Conservation (phyloP, 1,140 invertebrate genomes). For the Lepidurus apus region DNA sequence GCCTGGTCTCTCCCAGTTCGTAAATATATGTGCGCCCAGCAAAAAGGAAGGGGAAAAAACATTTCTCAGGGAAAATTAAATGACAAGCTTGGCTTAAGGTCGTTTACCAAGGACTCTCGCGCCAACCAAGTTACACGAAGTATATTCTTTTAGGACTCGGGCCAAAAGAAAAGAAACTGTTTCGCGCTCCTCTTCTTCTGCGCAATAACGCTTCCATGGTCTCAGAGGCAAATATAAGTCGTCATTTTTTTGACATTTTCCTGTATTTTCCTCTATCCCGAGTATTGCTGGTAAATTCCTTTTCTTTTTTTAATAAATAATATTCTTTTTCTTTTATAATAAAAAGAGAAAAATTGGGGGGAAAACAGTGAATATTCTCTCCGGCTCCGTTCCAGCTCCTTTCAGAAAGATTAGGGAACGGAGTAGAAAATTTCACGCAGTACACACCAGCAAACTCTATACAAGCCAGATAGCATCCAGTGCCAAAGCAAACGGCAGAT, state of each 20-base stretch:
- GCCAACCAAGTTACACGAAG: neutral
- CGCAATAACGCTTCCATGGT: neutral
- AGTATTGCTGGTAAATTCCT: too few species aligned
- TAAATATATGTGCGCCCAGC: neutral
- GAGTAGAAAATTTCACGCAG: too few species aligned
- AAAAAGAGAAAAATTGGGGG: neutral
- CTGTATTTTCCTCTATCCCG: neutral
- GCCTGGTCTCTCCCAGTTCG: too few species aligned
- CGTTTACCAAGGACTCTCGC: neutral
- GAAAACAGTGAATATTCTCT: too few species aligned
- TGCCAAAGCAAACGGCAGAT: neutral
- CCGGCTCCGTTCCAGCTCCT: too few species aligned
- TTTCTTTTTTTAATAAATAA: neutral
- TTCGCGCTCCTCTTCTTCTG: neutral
- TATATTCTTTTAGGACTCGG: neutral
- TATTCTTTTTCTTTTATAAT: neutral
- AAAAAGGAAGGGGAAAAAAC: neutral
- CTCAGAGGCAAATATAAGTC: neutral
- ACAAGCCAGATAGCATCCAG: neutral
- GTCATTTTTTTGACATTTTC: neutral
- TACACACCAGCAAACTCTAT: neutral
- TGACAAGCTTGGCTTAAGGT: constrained; percentile 10
- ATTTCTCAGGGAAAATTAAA: neutral
- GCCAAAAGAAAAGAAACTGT: neutral
- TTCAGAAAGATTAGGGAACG: too few species aligned